Evolutionary conservation across 1,140 invertebrate genomes (phyloP).

Genomic region (Thaumetopoea pityocampa): DNA sequence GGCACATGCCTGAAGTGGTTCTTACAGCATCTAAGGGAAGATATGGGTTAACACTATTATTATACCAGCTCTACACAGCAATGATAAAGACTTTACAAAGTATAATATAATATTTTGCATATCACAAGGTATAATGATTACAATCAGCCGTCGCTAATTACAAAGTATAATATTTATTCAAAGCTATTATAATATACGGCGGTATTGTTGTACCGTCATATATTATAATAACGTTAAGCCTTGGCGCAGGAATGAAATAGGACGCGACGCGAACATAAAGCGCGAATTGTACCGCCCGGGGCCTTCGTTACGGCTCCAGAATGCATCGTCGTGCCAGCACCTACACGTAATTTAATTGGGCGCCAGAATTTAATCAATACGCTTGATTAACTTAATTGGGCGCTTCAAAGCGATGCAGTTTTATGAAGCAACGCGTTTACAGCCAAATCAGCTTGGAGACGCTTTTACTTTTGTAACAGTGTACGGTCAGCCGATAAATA

Average conservation of each 20-base stretch:
- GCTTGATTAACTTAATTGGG: conserved; percentile 63
- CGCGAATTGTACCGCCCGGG: conserved; percentile 36
- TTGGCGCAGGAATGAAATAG: conserved; percentile 39
- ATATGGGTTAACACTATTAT: no score
- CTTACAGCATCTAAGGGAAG: no score
- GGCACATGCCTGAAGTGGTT: no score
- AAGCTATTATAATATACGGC: conserved; percentile 12
- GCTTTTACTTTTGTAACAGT: no score
- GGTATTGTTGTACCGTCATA: conserved; percentile 28
- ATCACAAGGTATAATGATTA: no score
- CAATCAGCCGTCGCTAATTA: conserved; percentile 6
- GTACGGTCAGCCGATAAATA: no score
- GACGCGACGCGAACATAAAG: conserved; percentile 39
- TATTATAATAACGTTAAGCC: conserved; percentile 35
- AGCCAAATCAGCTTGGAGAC: background rate
- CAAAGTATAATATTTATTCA: conserved; percentile 4
- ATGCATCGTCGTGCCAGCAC: conserved; percentile 29
- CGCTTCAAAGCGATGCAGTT: conserved; percentile 46
- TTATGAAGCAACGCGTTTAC: conserved; percentile 35
- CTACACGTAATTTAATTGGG: conserved; percentile 53
- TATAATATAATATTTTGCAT: no score
- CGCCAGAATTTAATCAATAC: conserved; percentile 65
- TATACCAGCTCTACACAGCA: no score
- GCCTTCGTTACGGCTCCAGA: conserved; percentile 26
- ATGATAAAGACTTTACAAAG: no score